phyloP scores from a whole-genome alignment of 2,888 invertebrate species.

The Neoascia interrupta region DNA sequence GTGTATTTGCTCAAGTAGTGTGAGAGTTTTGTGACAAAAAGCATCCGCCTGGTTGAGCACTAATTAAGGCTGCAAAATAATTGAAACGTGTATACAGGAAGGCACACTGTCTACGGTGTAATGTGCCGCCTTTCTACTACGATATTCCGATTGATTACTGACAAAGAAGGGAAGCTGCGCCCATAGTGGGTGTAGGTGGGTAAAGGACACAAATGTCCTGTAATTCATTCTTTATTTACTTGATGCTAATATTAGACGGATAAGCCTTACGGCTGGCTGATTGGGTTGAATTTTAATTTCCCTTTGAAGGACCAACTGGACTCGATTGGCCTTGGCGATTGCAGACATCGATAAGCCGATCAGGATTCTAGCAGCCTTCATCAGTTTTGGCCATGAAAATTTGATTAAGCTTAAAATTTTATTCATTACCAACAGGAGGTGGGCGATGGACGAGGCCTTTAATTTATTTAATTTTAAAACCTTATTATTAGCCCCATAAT shows the following conservation, averaged over 20 bases:
- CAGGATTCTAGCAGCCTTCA: neutral
- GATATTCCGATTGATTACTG: conserved; percentile 47
- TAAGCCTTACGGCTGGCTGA: conserved; percentile 32
- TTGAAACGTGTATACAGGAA: conserved; percentile 33
- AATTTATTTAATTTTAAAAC: conserved; percentile 28
- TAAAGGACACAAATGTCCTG: conserved; percentile 31
- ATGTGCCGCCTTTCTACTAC: conserved; percentile 12
- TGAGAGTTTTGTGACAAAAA: conserved; percentile 32
- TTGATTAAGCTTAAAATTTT: conserved; percentile 14
- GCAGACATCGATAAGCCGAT: conserved; percentile 44
- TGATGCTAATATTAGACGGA: conserved; percentile 52
- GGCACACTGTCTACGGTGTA: neutral
- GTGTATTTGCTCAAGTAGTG: neutral
- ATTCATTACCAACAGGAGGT: too few species aligned
- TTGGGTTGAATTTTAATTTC: conserved; percentile 49
- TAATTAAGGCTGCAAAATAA: conserved; percentile 57
- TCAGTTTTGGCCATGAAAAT: conserved; percentile 5
- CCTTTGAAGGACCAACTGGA: neutral
- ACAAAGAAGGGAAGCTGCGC: conserved; percentile 6
- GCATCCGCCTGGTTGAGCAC: conserved; percentile 30
- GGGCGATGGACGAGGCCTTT: neutral
- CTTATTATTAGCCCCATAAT: conserved; percentile 8
- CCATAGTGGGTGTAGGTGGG: neutral
- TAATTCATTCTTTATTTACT: conserved; percentile 54
- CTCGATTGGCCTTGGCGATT: neutral